Conservation (phyloP, 1,140 invertebrate species). For the Liolophura sinensis region DNA sequence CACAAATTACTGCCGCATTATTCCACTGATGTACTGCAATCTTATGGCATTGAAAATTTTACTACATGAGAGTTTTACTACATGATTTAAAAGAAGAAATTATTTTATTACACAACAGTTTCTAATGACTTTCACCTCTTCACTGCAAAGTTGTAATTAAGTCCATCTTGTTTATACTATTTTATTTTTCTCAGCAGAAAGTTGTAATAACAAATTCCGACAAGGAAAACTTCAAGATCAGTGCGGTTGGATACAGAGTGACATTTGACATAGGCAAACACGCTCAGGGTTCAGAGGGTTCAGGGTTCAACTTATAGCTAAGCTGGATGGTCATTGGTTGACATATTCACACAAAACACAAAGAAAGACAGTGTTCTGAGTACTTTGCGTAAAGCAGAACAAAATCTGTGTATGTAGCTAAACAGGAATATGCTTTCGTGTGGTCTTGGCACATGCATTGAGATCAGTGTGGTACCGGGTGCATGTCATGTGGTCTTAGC, state of each 20-base stretch:
- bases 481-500: too few species aligned
- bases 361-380: too few species aligned
- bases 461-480: too few species aligned
- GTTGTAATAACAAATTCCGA: conserved; percentile 90
- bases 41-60: not conserved
- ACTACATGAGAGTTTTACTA: too few species aligned
- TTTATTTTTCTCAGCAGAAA: conserved; percentile 71
- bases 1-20: too few species aligned
- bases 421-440: too few species aligned
- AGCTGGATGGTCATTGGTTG: too few species aligned
- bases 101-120: not conserved
- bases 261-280: conserved; percentile 91
- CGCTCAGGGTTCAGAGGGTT: conserved; percentile 89
- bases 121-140: not conserved
- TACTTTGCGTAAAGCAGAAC: too few species aligned
- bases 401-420: too few species aligned
- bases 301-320: too few species aligned
- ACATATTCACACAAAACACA: too few species aligned
- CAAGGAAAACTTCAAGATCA: conserved; percentile 79
- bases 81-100: not conserved
- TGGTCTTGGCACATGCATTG: too few species aligned
- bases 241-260: conserved; percentile 89
- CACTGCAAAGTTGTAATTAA: conserved; percentile 4
- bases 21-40: not conserved
- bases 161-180: conserved; percentile 6